phyloP scores from a whole-genome alignment of 2,797 vertebrate species.

The Echiichthys vipera region DNA sequence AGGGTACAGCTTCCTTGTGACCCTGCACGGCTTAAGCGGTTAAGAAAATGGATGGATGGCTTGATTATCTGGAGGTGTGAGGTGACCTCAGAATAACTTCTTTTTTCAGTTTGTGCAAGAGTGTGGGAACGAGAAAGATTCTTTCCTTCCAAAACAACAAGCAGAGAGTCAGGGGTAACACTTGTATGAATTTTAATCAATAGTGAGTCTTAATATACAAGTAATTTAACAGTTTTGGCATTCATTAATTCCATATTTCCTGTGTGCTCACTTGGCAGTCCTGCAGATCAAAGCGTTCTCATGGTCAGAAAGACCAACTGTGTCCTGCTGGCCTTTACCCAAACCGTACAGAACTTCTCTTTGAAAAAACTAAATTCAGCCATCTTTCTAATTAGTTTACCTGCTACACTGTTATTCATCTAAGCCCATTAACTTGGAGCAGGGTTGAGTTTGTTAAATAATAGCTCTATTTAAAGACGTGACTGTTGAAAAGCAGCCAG shows the following conservation, averaged over 20 bases:
- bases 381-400: slow-evolving; percentile 36
- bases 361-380: slow-evolving; percentile 17
- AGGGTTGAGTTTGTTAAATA: slow-evolving; percentile 47
- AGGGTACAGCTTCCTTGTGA: background rate
- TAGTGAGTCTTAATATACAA: background rate
- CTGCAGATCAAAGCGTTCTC: slow-evolving; percentile 23
- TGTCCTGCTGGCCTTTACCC: slow-evolving; percentile 28
- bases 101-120: slow-evolving; percentile 1
- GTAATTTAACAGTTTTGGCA: slow-evolving; percentile 7
- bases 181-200: background rate
- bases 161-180: background rate
- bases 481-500: slow-evolving; percentile 35
- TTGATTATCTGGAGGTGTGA: slow-evolving; percentile 1
- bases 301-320: slow-evolving; percentile 6
- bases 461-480: slow-evolving; percentile 51
- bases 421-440: slow-evolving; percentile 46
- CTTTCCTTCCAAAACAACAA: background rate
- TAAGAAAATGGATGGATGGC: background rate
- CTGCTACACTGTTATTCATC: slow-evolving; percentile 48
- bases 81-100: background rate
- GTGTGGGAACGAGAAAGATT: background rate
- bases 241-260: slow-evolving; percentile 27
- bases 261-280: background rate
- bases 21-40: background rate
- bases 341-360: slow-evolving; percentile 32